phyloP scores from a whole-genome alignment of 2,797 vertebrate species.

The Bradypodion pumilum region DNA sequence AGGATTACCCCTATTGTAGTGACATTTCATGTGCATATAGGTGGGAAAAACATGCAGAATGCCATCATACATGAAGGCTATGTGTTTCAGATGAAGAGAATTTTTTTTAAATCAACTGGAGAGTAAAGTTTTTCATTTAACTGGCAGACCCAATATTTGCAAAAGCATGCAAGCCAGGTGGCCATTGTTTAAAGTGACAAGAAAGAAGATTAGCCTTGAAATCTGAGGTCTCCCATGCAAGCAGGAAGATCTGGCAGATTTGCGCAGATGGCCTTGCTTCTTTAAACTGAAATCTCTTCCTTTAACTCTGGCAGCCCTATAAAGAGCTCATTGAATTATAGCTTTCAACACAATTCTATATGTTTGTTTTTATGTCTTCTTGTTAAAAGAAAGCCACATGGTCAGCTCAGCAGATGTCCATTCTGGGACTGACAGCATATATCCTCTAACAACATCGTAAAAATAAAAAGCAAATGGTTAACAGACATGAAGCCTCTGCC shows the following conservation, averaged over 20 bases:
- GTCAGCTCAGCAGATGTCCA: not conserved
- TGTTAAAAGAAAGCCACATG: not conserved
- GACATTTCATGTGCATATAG: not conserved
- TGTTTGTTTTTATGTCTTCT: not conserved
- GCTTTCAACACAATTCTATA: not conserved
- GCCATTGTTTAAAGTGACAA: not conserved
- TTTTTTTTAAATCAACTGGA: not conserved
- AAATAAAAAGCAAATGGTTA: not conserved
- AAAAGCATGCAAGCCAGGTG: not conserved
- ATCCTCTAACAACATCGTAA: not conserved
- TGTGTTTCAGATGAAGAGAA: not conserved
- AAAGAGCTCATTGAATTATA: not conserved
- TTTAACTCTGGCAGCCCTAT: not conserved
- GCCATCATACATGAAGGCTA: not conserved
- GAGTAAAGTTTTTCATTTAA: not conserved
- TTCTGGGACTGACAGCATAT: not conserved
- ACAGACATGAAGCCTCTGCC: not conserved
- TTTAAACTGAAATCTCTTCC: conserved; percentile 21
- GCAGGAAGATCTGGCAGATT: conserved; percentile 18
- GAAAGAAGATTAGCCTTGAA: conserved; percentile 4
- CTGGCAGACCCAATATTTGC: not conserved
- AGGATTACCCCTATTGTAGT: not conserved
- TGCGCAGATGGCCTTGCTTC: conserved; percentile 18
- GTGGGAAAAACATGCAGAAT: not conserved
- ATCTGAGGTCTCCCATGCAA: not conserved